A percentile compares a stretch with the other conserved stretches of the same genome.
Evolutionary conservation across 2,888 invertebrate species (phyloP).

Genomic region (Andrena fulva): DNA sequence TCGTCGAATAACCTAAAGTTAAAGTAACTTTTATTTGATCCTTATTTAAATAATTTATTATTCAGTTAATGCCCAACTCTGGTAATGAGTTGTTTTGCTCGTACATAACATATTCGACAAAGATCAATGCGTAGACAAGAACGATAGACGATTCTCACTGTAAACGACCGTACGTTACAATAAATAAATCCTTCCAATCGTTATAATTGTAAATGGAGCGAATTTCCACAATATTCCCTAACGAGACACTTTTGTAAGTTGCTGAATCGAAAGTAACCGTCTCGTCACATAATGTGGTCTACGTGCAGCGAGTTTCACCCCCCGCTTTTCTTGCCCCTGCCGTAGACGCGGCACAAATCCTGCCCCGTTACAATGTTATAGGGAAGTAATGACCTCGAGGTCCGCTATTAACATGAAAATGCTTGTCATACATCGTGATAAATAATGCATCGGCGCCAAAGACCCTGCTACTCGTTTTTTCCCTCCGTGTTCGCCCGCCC

Average conservation of each 20-base stretch:
- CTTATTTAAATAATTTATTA: no score
- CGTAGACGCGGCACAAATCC: slow-evolving; percentile 30
- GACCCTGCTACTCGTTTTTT: slow-evolving; percentile 65
- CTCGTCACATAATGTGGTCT: slow-evolving; percentile 18
- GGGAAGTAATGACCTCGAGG: slow-evolving; percentile 74
- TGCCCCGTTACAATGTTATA: slow-evolving; percentile 55
- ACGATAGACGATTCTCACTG: neutral
- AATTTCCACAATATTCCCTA: slow-evolving; percentile 10
- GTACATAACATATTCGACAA: neutral
- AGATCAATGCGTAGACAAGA: neutral
- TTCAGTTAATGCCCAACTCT: no score
- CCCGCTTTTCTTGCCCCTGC: slow-evolving; percentile 6
- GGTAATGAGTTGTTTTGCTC: neutral
- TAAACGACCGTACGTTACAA: neutral
- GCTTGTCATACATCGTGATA: slow-evolving; percentile 79
- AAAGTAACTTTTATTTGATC: no score
- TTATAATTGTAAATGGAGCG: neutral
- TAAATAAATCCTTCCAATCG: neutral
- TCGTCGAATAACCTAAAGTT: no score
- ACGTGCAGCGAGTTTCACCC: slow-evolving; percentile 15
- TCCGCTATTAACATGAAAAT: slow-evolving; percentile 79
- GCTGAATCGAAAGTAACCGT: slow-evolving; percentile 35
- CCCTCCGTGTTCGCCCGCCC: slow-evolving; percentile 35
- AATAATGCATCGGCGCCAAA: slow-evolving; percentile 79
- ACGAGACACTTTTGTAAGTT: slow-evolving; percentile 14